Evolutionary conservation across 1,140 invertebrate species (phyloP).

Genomic region (Drosophila bipectinata): DNA sequence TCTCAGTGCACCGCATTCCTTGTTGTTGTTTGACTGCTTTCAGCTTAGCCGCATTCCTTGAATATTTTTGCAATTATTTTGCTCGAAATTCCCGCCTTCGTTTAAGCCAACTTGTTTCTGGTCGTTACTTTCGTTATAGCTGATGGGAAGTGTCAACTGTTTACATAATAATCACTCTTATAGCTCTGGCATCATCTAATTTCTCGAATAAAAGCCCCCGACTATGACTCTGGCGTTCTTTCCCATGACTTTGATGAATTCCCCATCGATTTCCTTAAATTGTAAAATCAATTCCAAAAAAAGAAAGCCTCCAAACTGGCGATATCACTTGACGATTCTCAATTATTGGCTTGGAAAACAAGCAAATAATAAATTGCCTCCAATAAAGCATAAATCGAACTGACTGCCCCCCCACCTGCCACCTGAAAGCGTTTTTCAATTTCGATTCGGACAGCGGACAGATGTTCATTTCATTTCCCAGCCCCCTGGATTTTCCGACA

Average conservation of each 20-base stretch:
- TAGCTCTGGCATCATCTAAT: slow-evolving; percentile 10
- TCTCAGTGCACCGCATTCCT: slow-evolving; percentile 9
- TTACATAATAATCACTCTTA: slow-evolving; percentile 24
- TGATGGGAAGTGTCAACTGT: slow-evolving; percentile 20
- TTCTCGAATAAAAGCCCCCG: not conserved
- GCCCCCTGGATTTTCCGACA: too few relatives aligned
- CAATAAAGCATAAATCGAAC: slow-evolving; percentile 73
- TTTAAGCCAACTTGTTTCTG: slow-evolving; percentile 29
- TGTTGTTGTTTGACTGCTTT: slow-evolving; percentile 48
- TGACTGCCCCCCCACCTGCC: slow-evolving; percentile 1
- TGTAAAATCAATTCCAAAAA: slow-evolving; percentile 46
- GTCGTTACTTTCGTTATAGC: slow-evolving; percentile 21
- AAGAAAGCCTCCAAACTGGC: not conserved
- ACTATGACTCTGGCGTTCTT: slow-evolving; percentile 14
- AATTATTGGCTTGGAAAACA: slow-evolving; percentile 59
- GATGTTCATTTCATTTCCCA: slow-evolving; percentile 44
- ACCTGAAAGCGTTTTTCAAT: slow-evolving; percentile 55
- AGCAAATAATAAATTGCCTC: slow-evolving; percentile 63
- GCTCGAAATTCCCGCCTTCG: slow-evolving; percentile 41
- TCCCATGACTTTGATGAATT: slow-evolving; percentile 37
- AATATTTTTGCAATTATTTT: slow-evolving; percentile 69
- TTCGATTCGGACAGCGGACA: slow-evolving; percentile 58
- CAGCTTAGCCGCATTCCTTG: slow-evolving; percentile 63
- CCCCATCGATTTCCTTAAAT: slow-evolving; percentile 41
- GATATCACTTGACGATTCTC: slow-evolving; percentile 61